phyloP scores from a whole-genome alignment of 2,797 vertebrate species.

The Platyrinchus mystaceus region DNA sequence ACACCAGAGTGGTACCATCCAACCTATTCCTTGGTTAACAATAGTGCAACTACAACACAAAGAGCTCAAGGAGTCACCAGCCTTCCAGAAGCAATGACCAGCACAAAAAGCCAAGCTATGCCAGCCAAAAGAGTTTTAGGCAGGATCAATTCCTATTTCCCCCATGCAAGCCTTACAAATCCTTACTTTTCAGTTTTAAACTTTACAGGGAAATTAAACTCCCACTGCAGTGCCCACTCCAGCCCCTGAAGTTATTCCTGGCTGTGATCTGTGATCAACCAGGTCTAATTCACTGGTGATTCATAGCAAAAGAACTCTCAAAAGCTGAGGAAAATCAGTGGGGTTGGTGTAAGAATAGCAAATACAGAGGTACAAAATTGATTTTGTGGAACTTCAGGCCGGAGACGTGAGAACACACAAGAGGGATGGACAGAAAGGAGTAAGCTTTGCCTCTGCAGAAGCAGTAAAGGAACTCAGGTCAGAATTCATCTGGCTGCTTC shows the following conservation, averaged over 20 bases:
- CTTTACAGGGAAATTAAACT: not conserved
- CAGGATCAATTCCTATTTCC: not conserved
- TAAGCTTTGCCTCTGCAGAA: not conserved
- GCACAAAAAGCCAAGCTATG: not conserved
- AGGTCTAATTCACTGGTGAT: not conserved
- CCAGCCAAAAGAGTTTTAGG: not conserved
- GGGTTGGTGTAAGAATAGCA: not conserved
- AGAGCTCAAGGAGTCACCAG: not conserved
- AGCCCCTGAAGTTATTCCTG: not conserved
- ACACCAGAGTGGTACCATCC: not conserved
- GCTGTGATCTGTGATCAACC: not conserved
- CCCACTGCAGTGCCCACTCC: not conserved
- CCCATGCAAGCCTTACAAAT: not conserved
- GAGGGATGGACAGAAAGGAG: not conserved
- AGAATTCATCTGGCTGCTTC: not conserved
- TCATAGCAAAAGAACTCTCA: not conserved
- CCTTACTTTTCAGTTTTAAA: not conserved
- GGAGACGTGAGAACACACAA: not conserved
- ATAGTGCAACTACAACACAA: not conserved
- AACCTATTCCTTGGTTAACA: not conserved
- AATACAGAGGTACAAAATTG: not conserved
- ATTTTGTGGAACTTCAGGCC: not conserved
- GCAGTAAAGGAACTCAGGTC: not conserved
- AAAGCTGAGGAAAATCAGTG: not conserved
- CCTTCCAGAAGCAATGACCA: not conserved